Base-by-base conservation (phyloP, 2,797 vertebrate genomes). In the Lateolabrax maculatus region DNA sequence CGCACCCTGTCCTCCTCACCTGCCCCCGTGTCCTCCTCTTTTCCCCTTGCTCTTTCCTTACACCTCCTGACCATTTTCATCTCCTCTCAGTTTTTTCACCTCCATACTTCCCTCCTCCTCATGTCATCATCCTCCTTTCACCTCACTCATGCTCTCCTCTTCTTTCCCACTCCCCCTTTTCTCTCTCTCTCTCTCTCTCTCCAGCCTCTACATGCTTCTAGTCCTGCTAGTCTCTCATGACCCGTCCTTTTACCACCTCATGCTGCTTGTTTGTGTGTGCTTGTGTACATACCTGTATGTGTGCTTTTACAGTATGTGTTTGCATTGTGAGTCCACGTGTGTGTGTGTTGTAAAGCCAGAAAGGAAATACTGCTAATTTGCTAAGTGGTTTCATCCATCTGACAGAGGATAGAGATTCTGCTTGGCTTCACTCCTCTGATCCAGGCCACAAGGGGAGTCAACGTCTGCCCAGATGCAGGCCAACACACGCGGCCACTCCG, bases 311-410 rank as follows among this genome's bases (percentile, higher is more conserved):
- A 13, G 57, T 56, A 56, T 61, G 51, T 31, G 56, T 78, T 77
- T 74, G 39, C 31, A 66, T 31, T 46, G 44, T 65, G 65, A 51
- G 76, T 77, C 23, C 15, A 61, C 6, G 34, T 83, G 63, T 6
- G 34, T 83, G 63, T 85, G 77, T 87, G 84, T 74, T 69, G 44
- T 46, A 56, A 84, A 87, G 69, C 67, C 67, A 79, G 36, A 76
- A 64, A 75, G 67, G 51, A 63, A 72, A 63, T 67, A 55, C 78
- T 77, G 81, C 72, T 89, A 87, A 92, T 92, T 90, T 91, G 73
- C 79, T 91, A 89, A 92, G 85, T 90, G 90, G 82, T 84, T 88
- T 90, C 67, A 84, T 87, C 80, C 79, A 76, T 82, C 84, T 83
- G 89, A 82, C 77, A 84, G 80, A 71, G 76, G 67, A 68, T 65